Evolutionary conservation across 2,888 invertebrate genomes (phyloP).

Genomic region (Hetaerina titia): DNA sequence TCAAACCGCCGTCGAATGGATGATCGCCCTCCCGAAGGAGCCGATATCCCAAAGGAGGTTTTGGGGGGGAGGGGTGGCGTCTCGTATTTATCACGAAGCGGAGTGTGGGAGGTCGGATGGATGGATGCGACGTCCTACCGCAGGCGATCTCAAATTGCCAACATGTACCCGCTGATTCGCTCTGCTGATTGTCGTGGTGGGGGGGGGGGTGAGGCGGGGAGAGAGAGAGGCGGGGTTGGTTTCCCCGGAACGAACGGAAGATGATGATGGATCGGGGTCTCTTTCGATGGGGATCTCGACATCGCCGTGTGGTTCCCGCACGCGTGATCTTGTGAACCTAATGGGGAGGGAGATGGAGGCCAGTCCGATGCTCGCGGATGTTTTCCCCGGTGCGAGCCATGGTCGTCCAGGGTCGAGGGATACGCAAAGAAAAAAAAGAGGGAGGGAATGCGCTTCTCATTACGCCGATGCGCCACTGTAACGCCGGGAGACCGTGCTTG

Average conservation of each 20-base stretch:
- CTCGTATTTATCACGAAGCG: too few species aligned
- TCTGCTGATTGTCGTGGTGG: not conserved
- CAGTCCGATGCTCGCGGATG: not conserved
- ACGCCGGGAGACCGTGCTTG: not conserved
- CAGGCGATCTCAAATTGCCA: not conserved
- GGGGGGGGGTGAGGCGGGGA: not conserved
- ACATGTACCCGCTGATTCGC: not conserved
- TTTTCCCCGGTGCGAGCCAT: not conserved
- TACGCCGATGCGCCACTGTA: not conserved
- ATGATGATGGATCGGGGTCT: constrained; percentile 4
- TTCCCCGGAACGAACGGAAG: constrained; percentile 14
- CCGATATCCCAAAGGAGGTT: not conserved
- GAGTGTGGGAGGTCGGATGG: too few species aligned
- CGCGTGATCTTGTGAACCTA: not conserved
- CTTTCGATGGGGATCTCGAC: not conserved
- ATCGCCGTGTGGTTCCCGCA: not conserved
- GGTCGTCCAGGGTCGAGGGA: not conserved
- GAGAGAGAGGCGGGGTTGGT: not conserved
- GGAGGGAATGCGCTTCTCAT: not conserved
- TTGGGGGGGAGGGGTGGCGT: too few species aligned
- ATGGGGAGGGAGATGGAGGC: not conserved
- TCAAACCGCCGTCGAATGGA: not conserved
- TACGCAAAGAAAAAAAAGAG: not conserved
- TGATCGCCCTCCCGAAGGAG: not conserved
- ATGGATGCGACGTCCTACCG: not conserved